Evolutionary conservation across 2,888 invertebrate genomes (phyloP), one percentile per base, ranked within the genome.

Genomic region (Drosophila mettleri): DNA sequence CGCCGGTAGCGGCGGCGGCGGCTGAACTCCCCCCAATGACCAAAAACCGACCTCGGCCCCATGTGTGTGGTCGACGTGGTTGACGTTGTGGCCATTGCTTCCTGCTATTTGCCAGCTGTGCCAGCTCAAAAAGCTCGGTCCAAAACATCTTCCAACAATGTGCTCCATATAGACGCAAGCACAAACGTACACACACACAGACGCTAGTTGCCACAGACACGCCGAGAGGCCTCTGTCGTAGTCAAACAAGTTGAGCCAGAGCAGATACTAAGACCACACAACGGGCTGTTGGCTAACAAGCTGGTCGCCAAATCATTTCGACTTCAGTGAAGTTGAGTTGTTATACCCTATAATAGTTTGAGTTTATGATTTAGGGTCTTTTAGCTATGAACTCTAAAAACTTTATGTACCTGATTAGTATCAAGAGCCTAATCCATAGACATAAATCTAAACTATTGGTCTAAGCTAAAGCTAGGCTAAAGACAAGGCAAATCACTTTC

Each of bases 31-130:
- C 31, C 22, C 51, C 66, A 58, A 43, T 49, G 45, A 49, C 58
- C 49, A 39, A 60, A 66, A 53, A 55, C 16, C 53, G 34, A 38
- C 57, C 62, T 58, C 48, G 61, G 69, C 49, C 69, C 68, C 83
- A 70, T 86, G 76, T 88, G 83, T 84, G 88, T 77, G 88, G 88
- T 83, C 86, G 74, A 20, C 62, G 69, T 31, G 71, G 80, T 65
- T 70, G 71, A 71, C 24, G 62, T 59, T 78, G 70, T 57, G 68
- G 53, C 48, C 53, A 29, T 48, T 57, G 66, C 58, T 66, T 74
- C 55, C 79, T 69, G 58, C 34, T 55, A 60, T 64, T 53, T 48
- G 70, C 84, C 82, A 88, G 88, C 80, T 88, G 88, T 64, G 83
- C 38, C 69, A 45, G 62, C 73, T 66, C 65, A 43, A 33, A 80